Evolutionary conservation across 1,140 invertebrate species (phyloP).

Genomic region (Papilio glaucus): DNA sequence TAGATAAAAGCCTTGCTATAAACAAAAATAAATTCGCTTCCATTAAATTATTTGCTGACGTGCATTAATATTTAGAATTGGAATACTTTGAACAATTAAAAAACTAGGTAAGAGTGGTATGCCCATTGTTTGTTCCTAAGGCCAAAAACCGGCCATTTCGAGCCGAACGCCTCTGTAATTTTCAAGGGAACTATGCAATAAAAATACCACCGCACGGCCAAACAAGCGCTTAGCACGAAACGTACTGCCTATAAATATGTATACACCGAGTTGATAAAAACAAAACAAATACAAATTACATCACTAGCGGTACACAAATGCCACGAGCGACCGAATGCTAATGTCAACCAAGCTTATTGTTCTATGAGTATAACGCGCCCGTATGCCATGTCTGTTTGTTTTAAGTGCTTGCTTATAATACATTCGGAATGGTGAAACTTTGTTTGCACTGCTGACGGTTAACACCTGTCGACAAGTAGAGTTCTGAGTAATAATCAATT

Average conservation of each 20-base stretch:
- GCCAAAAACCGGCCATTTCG: constrained; percentile 11
- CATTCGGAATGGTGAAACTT: constrained; percentile 57
- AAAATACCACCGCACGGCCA: constrained; percentile 33
- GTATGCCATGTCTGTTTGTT: constrained; percentile 47
- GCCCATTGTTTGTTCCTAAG: constrained; percentile 24
- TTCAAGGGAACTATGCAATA: constrained; percentile 36
- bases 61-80: neutral
- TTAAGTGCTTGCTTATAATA: constrained; percentile 51
- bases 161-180: constrained; percentile 26
- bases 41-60: neutral
- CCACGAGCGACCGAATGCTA: constrained; percentile 39
- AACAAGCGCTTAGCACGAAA: constrained; percentile 34
- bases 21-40: too few relatives aligned
- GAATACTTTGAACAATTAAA: constrained; percentile 20
- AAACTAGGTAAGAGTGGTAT: constrained; percentile 25
- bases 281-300: constrained; percentile 39
- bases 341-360: constrained; percentile 47
- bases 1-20: too few relatives aligned
- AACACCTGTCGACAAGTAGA: constrained; percentile 47
- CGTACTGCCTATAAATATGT: constrained; percentile 32
- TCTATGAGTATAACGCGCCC: constrained; percentile 46
- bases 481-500: constrained; percentile 7
- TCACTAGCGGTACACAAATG: constrained; percentile 43
- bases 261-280: constrained; percentile 38
- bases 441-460: constrained; percentile 64